These are phyloP conservation scores for Cyrtorhinus lividipennis DNA, from an alignment of 1,140 invertebrate genomes.

Conservation along the genomic window DNA sequence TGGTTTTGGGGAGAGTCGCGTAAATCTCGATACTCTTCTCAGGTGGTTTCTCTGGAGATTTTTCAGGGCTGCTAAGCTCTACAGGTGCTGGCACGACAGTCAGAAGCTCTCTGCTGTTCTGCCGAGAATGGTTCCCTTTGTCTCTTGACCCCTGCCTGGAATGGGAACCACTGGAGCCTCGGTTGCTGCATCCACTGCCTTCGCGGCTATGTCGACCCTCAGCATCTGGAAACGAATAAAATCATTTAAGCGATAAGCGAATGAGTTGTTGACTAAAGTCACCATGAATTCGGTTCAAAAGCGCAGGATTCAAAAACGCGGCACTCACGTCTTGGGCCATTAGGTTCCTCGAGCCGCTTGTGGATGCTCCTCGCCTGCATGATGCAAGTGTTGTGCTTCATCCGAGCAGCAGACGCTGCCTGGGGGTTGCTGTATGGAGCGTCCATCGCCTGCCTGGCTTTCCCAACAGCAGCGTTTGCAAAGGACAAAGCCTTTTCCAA, in stretches of 20 bases:
- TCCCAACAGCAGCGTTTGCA: conserved; percentile 61
- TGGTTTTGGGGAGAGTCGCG: conserved; percentile 70
- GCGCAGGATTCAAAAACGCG: neutral
- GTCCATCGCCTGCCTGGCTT: conserved; percentile 80
- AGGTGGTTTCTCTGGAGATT: conserved; percentile 24
- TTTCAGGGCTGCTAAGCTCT: conserved; percentile 3
- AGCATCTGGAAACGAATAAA: conserved; percentile 29
- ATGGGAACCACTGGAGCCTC: conserved; percentile 32
- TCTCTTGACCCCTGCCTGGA: conserved; percentile 50
- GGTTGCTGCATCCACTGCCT: conserved; percentile 44
- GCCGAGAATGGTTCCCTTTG: conserved; percentile 42
- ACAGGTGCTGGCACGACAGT: conserved; percentile 28
- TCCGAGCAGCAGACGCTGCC: conserved; percentile 70
- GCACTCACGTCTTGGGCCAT: conserved; percentile 25
- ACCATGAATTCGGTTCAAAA: neutral
- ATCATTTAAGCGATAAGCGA: neutral
- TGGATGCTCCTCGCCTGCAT: conserved; percentile 77
- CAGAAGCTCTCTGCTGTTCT: conserved; percentile 46
- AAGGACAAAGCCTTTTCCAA: conserved; percentile 61
- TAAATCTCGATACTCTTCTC: conserved; percentile 73
- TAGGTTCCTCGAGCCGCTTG: conserved; percentile 35
- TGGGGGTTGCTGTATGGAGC: conserved; percentile 82
- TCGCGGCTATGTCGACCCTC: conserved; percentile 61
- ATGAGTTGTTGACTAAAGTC: neutral
- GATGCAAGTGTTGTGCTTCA: conserved; percentile 88